Base-by-base conservation (phyloP, 2,797 vertebrate species). In the Pristis pectinata region DNA sequence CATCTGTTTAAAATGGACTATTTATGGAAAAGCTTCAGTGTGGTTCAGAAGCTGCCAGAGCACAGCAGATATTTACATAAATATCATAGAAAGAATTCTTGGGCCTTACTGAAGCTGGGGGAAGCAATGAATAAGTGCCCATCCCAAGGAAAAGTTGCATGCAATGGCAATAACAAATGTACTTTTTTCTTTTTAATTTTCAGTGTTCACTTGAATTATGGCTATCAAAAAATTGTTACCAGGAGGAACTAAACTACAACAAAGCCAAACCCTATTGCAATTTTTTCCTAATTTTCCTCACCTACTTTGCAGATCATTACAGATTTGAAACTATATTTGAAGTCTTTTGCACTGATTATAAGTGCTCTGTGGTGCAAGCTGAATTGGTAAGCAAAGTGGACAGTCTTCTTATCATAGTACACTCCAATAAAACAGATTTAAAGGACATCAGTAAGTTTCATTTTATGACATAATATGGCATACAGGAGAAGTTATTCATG, bases 181-280 rank as follows among this genome's bases (percentile, higher is more conserved):
- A 59, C 87, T 59, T 22, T 61, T 91, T 37, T 67, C 64, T 87
- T 64, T 61, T 91, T 41, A 91, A 67, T 67, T 91, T 91, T 67
- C 87, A 64, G 37, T n/a, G 34, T 64, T n/a, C 34, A 91, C 8
- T 17, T 30, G 27, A 85, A 56, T 53, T 67, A 22, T 59, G 64
- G 22, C 19, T 17, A 91, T 41, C 17, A 27, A 61, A 37, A 91
- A 67, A 91, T 89, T 41, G 61, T 67, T 91, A 87, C 5, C 17
- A n/a, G 30, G 37, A 91, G n/a, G 61, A 91, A 37, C 67, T 41
- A 59, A 67, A 67, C 61, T 61, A 41, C 41, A 37, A 64, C 56
- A 19, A 34, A 15, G 30, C 34, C 61, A 41, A 64, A 15, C 0
- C 17, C 15, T 37, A 37, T 17, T 64, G 17, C n/a, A 19, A 8